Evolutionary conservation across 2,113 vertebrate species (phyloP).

Genomic region (Thermophis baileyi): DNA sequence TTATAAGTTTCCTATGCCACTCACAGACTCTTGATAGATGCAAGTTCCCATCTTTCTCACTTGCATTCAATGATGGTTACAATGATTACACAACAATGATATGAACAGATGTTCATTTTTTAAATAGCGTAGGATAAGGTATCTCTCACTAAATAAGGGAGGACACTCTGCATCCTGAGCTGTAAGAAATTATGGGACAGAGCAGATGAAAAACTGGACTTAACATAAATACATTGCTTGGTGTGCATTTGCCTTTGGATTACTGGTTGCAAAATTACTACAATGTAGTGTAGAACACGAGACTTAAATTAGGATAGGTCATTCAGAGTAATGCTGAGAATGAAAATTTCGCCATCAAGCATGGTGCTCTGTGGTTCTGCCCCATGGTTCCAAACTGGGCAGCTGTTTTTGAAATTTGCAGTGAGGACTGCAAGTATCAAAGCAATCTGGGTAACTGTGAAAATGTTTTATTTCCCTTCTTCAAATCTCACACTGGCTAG

Average conservation of each 20-base stretch:
- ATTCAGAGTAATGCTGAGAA: neutral
- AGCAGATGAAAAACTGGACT: neutral
- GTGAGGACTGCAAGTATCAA: neutral
- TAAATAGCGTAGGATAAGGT: neutral
- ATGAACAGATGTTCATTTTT: neutral
- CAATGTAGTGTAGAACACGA: neutral
- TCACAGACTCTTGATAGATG: neutral
- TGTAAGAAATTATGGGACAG: neutral
- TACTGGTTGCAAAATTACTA: neutral
- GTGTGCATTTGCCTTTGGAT: neutral
- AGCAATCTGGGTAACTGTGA: neutral
- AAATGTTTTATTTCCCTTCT: neutral
- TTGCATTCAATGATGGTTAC: neutral
- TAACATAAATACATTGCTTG: neutral
- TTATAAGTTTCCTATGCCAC: neutral
- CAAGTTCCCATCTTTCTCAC: neutral
- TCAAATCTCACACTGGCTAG: neutral
- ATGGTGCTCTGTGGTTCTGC: neutral
- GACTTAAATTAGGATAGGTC: neutral
- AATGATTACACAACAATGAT: neutral
- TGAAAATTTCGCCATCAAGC: neutral
- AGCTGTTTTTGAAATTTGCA: neutral
- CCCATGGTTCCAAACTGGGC: neutral
- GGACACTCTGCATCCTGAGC: neutral
- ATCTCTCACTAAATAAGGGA: no score